A percentile compares a stretch with the other conserved stretches of the same genome.
Conservation (phyloP, 2,797 vertebrate genomes). For the Enteromius afrohamiltoni region DNA sequence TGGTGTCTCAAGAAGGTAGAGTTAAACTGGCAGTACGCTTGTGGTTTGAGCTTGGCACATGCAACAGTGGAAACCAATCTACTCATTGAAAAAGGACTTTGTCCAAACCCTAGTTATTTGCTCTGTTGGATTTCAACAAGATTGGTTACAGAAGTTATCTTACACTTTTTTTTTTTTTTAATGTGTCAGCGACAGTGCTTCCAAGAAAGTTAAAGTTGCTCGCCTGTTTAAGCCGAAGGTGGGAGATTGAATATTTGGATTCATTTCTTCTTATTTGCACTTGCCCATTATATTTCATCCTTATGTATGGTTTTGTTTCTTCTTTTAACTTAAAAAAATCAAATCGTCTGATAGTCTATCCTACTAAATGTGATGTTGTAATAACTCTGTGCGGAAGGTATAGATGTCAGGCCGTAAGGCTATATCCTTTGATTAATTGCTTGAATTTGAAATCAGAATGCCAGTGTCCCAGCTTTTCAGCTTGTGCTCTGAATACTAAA, state of each 20-base stretch:
- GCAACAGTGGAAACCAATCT: not conserved
- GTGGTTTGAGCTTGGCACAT: not conserved
- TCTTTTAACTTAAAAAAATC: not conserved
- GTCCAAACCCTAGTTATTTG: constrained; percentile 18
- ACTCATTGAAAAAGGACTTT: constrained; percentile 14
- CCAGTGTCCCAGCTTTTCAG: not conserved
- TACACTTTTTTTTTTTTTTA: not conserved
- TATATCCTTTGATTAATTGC: not conserved
- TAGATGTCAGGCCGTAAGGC: not conserved
- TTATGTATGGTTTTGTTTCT: not conserved
- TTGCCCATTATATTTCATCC: not conserved
- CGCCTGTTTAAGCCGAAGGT: not conserved
- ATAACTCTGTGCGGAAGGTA: not conserved
- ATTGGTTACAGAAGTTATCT: constrained; percentile 16
- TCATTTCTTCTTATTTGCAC: not conserved
- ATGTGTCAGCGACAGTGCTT: not conserved
- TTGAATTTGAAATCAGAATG: not conserved
- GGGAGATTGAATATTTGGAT: not conserved
- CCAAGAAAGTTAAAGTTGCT: constrained; percentile 16
- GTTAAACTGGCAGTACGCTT: not conserved
- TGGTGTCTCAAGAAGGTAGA: not conserved
- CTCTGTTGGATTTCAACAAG: constrained; percentile 19
- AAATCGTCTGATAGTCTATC: not conserved
- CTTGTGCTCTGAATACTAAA: not conserved
- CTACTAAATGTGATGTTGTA: not conserved